Base-by-base conservation (phyloP, 2,888 invertebrate genomes). In the Pollenia griseotomentosa region DNA sequence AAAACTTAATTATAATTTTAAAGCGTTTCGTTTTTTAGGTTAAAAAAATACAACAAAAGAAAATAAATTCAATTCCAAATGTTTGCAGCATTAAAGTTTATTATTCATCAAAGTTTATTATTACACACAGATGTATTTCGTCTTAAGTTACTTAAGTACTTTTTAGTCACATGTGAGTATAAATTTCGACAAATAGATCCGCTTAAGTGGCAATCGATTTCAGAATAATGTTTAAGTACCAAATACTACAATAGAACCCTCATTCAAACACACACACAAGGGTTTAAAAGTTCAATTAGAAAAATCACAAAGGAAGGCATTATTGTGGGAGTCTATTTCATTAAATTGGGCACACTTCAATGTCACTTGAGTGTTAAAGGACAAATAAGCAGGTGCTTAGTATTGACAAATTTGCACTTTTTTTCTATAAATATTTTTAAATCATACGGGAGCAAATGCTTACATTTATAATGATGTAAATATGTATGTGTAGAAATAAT, bases 341-440 rank as follows among this genome's bases (percentile, higher is more conserved):
- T 73, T 51, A 53, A 63, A 71, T 53, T 46, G 77, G 33, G 16
- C 55, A 33, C 33, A 46, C 66, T 55, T 46, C 14, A 44, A 11
- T 66, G 55, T 66, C 57, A 59, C 59, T 48, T 68, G 57, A 68
- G 57, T 59, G 33, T 14, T 19, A 6, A 46, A 46, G 1, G 6
- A 33, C 33, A 33, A 66, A 78, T 46, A 48, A 46, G 33, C 40
- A 73, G 44, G 2, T 40, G 9, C 48, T 74, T 19, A 51, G 12
- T 16, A 40, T 33, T 9, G 12, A 46, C 48, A 73, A 23, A 46
- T n/a, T 33, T 9, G 33, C 23, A 9, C n/a, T 48, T 11, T 33
- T 19, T 48, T 40, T 14, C 2, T 12, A 61, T 12, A 14, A 16
- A 46, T 74, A 16, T 44, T 40, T 61, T 33, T 68, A n/a, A 51